phyloP scores from a whole-genome alignment of 1,140 invertebrate genomes.

The Platyscapa corneri region DNA sequence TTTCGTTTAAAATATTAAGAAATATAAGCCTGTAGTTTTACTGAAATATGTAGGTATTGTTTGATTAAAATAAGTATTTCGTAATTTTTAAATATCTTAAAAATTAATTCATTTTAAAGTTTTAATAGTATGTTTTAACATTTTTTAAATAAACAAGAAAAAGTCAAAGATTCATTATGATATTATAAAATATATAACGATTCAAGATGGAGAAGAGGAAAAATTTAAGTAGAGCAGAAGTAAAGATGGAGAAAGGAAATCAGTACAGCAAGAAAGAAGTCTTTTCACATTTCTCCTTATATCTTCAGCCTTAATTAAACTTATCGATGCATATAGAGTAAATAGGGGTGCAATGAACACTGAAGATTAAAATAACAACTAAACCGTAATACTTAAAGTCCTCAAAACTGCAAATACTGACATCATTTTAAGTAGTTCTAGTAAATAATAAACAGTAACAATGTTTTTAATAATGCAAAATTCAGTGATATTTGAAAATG shows the following conservation, averaged over 20 bases:
- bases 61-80: neutral
- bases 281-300: constrained; percentile 19
- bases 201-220: neutral
- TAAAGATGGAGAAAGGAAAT: neutral
- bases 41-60: too few species aligned
- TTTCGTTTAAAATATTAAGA: too few species aligned
- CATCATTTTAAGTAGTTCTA: too few species aligned
- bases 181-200: neutral
- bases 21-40: too few species aligned
- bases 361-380: neutral
- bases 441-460: too few species aligned
- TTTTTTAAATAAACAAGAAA: neutral
- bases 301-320: constrained; percentile 47
- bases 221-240: neutral
- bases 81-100: neutral
- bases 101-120: neutral
- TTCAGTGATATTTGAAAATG: too few species aligned
- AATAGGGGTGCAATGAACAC: neutral
- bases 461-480: too few species aligned
- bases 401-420: neutral
- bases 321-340: constrained; percentile 21
- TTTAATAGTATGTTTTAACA: neutral
- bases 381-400: too few species aligned
- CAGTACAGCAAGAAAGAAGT: constrained; percentile 21
- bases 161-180: constrained; percentile 13